Evolutionary conservation across 2,797 vertebrate species (phyloP), one percentile per base, ranked within the genome.

Genomic region (Gambelia wislizenii): DNA sequence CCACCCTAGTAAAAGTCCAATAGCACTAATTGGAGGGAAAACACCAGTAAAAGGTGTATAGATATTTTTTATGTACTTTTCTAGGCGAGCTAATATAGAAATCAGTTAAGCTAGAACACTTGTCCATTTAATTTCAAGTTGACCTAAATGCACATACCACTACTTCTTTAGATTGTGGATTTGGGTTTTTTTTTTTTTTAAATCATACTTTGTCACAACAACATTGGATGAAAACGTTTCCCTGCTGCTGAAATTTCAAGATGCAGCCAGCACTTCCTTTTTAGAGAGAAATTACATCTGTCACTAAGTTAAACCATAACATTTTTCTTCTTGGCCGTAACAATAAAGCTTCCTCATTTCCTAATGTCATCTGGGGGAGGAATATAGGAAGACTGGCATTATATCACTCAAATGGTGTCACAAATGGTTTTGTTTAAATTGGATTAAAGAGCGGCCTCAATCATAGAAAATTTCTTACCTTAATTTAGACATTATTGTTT

Each of bases 401-500:
- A 91, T 7, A 85, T 91, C 83, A 67, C 70, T 81, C 49, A 76
- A 83, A 90, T 78, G 54, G 44, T 85, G 36, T 69, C n/a, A 72
- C 20, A 91, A 86, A 77, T 89, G 83, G 10, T 69, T 49, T 79
- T 69, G 49, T 4, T 22, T 82, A 56, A 75, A 86, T 85, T 88
- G 81, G 77, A 88, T 83, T 52, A 90, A 87, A 79, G 14, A 8
- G 13, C 82, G 44, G 6, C 87, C 90, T 94, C 85, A 2, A 2
- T 90, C 33, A 70, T 79, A 90, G 81, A 75, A 61, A 82, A 25
- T 12, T 56, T 72, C 5, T 88, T 69, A 75, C 42, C 54, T 74
- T 80, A 64, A 74, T 54, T 61, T 74, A 81, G 27, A 33, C 52
- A 61, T 82, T 52, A 87, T 82, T 52, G 79, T 0, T 89, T 86